Base-by-base conservation (phyloP, 2,797 vertebrate genomes). In the Sebastes jordani region DNA sequence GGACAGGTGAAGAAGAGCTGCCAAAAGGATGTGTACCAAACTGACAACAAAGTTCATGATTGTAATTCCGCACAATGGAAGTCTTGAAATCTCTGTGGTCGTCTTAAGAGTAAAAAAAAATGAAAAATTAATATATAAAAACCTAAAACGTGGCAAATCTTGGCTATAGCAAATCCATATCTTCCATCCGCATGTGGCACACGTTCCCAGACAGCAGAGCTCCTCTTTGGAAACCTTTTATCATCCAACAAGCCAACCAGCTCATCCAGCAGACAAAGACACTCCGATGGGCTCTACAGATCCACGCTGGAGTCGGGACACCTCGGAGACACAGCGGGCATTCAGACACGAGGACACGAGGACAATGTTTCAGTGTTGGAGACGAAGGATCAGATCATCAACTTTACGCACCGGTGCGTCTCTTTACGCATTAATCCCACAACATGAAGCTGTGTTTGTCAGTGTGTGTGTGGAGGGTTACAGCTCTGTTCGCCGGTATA, bases 1-100 rank as follows among this genome's bases (percentile, higher is more conserved):
- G 89, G 96, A 95, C 56, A 97, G 90, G 92, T 96, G 96, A 78
- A 97, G 95, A 95, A 97, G 93, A 88, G 95, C 95, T 85, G 96
- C 96, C 83, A 97, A 91, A 90, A 96, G 95, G 90, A 97, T 95
- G 66, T 96, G 96, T 91, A 96, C 84, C 94, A 97, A 96, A 94
- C 94, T 96, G 83, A 97, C 93, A 94, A 97, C 94, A 97, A 97
- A 97, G 97, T 98, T 97, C 97, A 98, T 98, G 97, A 92, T 97
- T 97, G 92, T 92, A 91, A 92, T 86, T 92, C 94, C 94, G 78
- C 70, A 84, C 80, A 71, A 81, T 84, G 76, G 76, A 73, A 73
- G 78, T 82, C 70, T 69, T 76, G 66, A 86, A 90, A 85, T 79
- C 65, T 80, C 64, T 78, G 82, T 49, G 71, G 56, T 81, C 77